These are phyloP conservation scores for Ecdyonurus torrentis DNA, from an alignment of 2,888 invertebrate species.

Conservation along the genomic window DNA sequence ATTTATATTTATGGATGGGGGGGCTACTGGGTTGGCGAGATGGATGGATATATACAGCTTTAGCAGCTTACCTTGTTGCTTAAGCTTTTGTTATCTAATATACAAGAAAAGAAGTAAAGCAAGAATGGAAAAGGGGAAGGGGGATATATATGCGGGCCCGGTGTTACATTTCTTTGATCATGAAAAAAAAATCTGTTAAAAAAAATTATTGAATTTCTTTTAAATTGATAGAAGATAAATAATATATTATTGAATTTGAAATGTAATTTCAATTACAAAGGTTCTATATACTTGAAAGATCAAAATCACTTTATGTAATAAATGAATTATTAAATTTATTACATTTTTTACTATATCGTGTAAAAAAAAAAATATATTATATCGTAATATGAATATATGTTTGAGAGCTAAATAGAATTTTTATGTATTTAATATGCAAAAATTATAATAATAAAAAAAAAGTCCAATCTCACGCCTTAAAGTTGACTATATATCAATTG, in stretches of 20 bases:
- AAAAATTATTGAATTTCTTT: neutral
- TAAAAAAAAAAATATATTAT: too few relatives aligned
- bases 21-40: too few relatives aligned
- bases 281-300: too few relatives aligned
- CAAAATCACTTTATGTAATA: too few relatives aligned
- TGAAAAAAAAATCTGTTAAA: neutral
- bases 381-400: too few relatives aligned
- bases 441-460: neutral
- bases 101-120: too few relatives aligned
- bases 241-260: neutral
- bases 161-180: neutral
- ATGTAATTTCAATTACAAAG: neutral
- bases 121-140: neutral
- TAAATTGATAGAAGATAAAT: neutral
- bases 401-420: too few relatives aligned
- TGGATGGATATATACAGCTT: neutral
- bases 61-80: constrained; percentile 2
- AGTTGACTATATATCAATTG: neutral
- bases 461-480: neutral
- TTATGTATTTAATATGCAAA: neutral
- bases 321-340: too few relatives aligned
- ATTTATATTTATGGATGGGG: too few relatives aligned
- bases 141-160: neutral
- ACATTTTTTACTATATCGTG: too few relatives aligned
- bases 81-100: neutral